Percentiles rank a stretch among this genome's conserved stretches.
These are phyloP conservation scores for Eolophus roseicapilla DNA, from an alignment of 2,113 vertebrate species.

Conservation along the genomic window DNA sequence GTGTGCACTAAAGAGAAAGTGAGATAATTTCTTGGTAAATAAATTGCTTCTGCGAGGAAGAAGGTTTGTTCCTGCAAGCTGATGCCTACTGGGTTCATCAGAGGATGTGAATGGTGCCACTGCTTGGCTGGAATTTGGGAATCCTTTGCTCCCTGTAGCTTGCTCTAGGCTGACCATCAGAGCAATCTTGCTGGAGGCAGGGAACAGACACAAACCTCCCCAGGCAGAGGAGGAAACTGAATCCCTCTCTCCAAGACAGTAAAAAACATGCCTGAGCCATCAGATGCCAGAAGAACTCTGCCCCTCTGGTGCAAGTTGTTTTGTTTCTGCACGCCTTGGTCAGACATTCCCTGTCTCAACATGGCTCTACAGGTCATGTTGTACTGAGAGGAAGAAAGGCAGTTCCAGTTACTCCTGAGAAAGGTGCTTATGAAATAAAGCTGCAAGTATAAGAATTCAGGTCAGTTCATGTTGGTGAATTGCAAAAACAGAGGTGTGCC, in stretches of 20 bases:
- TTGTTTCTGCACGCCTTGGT: background rate
- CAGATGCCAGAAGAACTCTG: background rate
- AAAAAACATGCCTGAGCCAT: background rate
- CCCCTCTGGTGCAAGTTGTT: background rate
- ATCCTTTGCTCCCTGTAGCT: background rate
- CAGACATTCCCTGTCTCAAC: background rate
- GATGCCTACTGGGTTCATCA: background rate
- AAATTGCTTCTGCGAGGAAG: background rate
- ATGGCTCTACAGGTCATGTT: background rate
- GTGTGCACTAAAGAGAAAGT: background rate
- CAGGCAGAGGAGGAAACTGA: background rate
- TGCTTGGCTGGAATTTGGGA: background rate
- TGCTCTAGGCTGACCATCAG: background rate
- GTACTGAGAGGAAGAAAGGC: background rate
- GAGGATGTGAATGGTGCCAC: background rate
- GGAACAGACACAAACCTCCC: background rate
- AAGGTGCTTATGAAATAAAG: background rate
- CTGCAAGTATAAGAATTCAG: background rate
- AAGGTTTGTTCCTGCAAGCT: background rate
- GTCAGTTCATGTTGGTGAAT: background rate
- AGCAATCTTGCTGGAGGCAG: background rate
- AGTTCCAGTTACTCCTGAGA: background rate
- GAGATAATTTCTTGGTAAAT: background rate
- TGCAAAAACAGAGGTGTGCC: background rate
- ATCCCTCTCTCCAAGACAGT: background rate